Percentiles rank a stretch among this genome's conserved stretches.
Conservation (phyloP, 2,113 vertebrate species). For the Alces alces region DNA sequence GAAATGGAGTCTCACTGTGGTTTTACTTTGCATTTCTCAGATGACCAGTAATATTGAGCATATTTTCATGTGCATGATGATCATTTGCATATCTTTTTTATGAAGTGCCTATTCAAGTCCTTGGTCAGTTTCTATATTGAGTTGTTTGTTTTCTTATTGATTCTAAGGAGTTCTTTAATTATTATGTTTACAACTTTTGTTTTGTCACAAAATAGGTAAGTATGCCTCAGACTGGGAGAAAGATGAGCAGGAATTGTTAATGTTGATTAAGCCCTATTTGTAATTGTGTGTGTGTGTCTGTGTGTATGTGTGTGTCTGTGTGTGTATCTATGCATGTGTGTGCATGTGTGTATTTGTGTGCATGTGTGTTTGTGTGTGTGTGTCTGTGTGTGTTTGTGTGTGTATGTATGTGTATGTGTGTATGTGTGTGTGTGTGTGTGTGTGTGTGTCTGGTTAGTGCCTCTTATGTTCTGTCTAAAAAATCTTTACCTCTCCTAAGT, state of each 20-base stretch:
- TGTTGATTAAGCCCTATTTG: not conserved
- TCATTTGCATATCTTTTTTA: not conserved
- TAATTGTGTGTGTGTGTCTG: not conserved
- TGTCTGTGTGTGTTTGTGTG: no score
- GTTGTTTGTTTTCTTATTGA: not conserved
- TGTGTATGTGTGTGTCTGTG: no score
- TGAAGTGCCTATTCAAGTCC: not conserved
- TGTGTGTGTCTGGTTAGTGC: not conserved
- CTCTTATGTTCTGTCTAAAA: not conserved
- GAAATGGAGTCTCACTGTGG: not conserved
- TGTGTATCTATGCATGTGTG: fast-evolving
- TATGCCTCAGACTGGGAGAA: not conserved
- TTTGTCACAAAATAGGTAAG: not conserved
- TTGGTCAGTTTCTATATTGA: not conserved
- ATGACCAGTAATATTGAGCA: not conserved
- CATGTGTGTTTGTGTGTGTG: fast-evolving
- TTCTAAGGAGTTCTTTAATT: not conserved
- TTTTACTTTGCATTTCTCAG: not conserved
- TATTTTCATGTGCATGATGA: not conserved
- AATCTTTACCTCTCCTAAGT: not conserved
- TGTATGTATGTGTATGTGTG: fast-evolving
- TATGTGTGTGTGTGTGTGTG: not conserved
- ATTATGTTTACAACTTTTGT: not conserved
- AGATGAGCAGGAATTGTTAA: not conserved
- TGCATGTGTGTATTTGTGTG: no score